Evolutionary conservation across 2,113 vertebrate genomes (phyloP), one percentile per base, ranked within the genome.

Genomic region (Aspiorhynchus laticeps): DNA sequence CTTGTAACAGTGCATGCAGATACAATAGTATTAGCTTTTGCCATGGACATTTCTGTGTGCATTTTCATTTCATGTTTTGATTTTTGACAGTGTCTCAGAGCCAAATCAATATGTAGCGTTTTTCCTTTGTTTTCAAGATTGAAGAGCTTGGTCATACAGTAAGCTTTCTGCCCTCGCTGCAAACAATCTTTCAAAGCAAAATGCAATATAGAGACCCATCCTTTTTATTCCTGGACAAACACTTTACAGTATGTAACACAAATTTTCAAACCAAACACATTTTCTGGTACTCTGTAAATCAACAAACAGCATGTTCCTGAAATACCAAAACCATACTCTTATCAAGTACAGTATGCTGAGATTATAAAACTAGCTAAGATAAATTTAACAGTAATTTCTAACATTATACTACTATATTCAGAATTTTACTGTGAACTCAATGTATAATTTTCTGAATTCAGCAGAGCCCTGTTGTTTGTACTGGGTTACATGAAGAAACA

Each of bases 51-150:
- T 28, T 46, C 10, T 74, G 28, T 19, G 71, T 10, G 11, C 71
- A 41, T 74, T 74, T 41, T 41, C 10, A 43, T 43, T 6, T 7
- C 41, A 73, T 73, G 73, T 46, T 46, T 75, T 15, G 2, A 75
- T 75, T 75, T 75, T 43, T 75, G 10, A 46, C 48, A 79, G 9
- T 36, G 19, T 11, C 31, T 36, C 51, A 17, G 31, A 61, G 21
- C 8, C 21, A 80, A 80, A 80, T 61, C 78, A 61, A 80, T 61
- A 80, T 61, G 33, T 12, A 43, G 24, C 19, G 7, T 65, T 46
- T 61, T 43, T 26, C 24, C 14, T 28, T 15, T 46, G 38, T 43
- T 63, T 81, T 28, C 14, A 41, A 61, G 51, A 38, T 61, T 80
- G 12, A 61, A 80, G 53, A 61, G 33, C 33, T 80, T 80, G 21